Evolutionary conservation across 2,113 vertebrate genomes (phyloP).

Genomic region (Upupa epops): DNA sequence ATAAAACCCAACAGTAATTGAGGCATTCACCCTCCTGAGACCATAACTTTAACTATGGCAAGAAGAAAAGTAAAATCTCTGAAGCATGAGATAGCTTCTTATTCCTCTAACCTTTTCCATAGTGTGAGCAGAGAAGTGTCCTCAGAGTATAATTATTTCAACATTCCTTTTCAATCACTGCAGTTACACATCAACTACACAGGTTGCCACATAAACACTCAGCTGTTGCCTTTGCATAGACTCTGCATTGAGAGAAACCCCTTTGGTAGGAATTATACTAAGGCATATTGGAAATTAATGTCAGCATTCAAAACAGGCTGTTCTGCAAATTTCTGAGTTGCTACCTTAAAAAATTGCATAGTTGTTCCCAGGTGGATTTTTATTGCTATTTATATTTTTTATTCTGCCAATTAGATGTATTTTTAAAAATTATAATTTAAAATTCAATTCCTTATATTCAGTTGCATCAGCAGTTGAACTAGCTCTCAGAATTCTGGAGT

Average conservation of each 20-base stretch:
- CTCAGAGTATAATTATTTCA: not conserved
- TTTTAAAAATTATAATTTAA: conserved; percentile 15
- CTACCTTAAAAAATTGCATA: not conserved
- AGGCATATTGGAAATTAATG: not conserved
- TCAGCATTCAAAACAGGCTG: not conserved
- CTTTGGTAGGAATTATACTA: not conserved
- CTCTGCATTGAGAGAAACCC: not conserved
- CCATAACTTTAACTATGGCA: not conserved
- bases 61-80: not conserved
- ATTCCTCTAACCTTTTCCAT: not conserved
- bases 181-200: not conserved
- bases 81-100: not conserved
- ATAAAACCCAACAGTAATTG: not conserved
- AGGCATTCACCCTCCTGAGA: not conserved
- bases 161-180: not conserved
- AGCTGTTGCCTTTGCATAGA: not conserved
- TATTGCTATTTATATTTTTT: not conserved
- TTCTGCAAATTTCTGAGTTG: not conserved
- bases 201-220: not conserved
- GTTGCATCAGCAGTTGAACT: conserved; percentile 26
- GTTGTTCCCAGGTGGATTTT: not conserved
- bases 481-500: conserved; percentile 27
- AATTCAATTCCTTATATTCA: conserved; percentile 31
- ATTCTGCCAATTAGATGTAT: not conserved
- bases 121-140: not conserved